These are phyloP conservation scores for Chrysocyon brachyurus DNA, from an alignment of 2,797 vertebrate genomes.

Conservation along the genomic window DNA sequence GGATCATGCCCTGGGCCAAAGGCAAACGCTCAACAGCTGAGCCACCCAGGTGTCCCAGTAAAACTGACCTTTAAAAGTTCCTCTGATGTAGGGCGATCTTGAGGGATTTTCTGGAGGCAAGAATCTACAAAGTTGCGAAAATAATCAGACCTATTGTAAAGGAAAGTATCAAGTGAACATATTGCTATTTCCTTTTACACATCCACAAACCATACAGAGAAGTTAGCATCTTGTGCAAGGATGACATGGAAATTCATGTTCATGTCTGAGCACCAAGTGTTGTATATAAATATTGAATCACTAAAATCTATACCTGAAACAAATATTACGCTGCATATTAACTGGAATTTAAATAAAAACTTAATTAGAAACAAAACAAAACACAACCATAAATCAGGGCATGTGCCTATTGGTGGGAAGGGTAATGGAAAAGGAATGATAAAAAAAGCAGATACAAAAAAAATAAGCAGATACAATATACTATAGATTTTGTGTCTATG, in stretches of 20 bases:
- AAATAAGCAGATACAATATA: not conserved
- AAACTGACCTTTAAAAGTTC: constrained; percentile 96
- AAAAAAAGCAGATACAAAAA: constrained; percentile 1
- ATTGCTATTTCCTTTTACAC: constrained; percentile 72
- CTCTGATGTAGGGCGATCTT: constrained; percentile 98
- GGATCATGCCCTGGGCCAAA: too few species aligned
- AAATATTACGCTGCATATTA: not conserved
- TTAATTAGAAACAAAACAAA: not conserved
- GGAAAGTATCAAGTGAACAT: constrained; percentile 70
- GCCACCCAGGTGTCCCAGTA: not conserved
- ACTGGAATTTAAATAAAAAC: not conserved
- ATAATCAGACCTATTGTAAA: constrained; percentile 96
- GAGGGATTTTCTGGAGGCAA: constrained; percentile 99
- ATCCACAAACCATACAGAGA: constrained; percentile 64
- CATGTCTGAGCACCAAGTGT: not conserved
- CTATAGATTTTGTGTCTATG: constrained; percentile 8
- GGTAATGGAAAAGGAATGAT: not conserved
- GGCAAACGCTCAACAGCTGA: too few species aligned
- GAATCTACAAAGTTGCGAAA: constrained; percentile 99
- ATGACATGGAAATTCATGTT: not conserved
- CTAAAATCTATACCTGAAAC: not conserved
- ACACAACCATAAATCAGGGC: constrained; percentile 67
- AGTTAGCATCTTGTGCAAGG: not conserved
- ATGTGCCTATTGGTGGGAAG: not conserved
- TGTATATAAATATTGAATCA: not conserved